phyloP scores from a whole-genome alignment of 64 coral and sea anemone species.

The Pachyseris speciosa region DNA sequence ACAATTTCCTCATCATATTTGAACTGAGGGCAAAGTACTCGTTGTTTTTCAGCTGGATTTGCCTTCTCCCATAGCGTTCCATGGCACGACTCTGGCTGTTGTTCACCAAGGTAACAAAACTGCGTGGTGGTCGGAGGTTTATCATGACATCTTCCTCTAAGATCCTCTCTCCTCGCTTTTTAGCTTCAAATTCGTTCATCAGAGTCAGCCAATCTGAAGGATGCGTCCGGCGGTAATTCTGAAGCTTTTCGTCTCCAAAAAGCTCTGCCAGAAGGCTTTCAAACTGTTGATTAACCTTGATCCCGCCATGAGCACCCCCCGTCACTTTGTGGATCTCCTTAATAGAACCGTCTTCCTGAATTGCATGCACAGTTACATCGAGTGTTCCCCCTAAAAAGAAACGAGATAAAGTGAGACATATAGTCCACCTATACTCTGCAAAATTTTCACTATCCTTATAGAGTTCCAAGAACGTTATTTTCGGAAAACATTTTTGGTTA shows the following conservation, averaged over 20 bases:
- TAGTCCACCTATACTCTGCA: too few relatives aligned
- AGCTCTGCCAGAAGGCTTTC: background rate
- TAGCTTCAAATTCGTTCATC: background rate
- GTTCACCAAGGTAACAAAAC: background rate
- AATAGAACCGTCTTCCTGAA: background rate
- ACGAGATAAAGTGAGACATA: too few relatives aligned
- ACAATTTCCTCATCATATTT: background rate
- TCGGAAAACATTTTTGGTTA: too few relatives aligned
- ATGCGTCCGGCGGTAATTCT: background rate
- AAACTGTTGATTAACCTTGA: background rate
- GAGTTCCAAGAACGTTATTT: too few relatives aligned
- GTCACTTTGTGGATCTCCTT: constrained; percentile 6
- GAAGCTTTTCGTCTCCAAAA: background rate
- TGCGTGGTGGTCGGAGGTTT: background rate
- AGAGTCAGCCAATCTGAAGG: background rate
- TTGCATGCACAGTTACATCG: background rate
- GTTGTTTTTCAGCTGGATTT: background rate
- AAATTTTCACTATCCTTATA: too few relatives aligned
- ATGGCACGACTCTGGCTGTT: background rate
- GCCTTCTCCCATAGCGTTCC: background rate
- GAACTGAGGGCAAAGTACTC: background rate
- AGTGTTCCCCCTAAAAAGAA: constrained; percentile 1
- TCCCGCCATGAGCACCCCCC: background rate
- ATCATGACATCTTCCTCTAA: background rate
- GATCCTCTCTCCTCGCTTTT: background rate